These are phyloP conservation scores for Coenobita brevimanus DNA, from an alignment of 1,140 invertebrate species.

Conservation along the genomic window DNA sequence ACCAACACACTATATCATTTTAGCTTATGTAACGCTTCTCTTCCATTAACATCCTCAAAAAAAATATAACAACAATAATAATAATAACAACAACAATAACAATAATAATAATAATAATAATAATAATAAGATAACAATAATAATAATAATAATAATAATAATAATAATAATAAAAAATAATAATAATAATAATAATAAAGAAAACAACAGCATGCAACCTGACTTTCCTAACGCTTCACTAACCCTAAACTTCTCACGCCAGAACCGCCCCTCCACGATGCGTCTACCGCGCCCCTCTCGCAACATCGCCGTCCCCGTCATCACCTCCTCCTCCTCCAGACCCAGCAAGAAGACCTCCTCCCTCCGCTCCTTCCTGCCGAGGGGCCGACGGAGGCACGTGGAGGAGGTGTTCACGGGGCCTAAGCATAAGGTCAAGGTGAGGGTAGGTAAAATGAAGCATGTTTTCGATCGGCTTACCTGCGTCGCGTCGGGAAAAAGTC, in stretches of 20 bases:
- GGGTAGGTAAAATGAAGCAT: too few species aligned
- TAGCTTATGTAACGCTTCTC: too few species aligned
- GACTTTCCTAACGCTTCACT: neutral
- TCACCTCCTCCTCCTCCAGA: constrained; percentile 37
- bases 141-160: neutral
- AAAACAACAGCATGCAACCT: neutral
- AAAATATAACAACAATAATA: neutral
- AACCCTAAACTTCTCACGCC: too few species aligned
- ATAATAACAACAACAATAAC: neutral
- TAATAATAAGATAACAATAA: neutral
- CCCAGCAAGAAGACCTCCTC: constrained; percentile 47
- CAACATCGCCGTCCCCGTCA: constrained; percentile 55
- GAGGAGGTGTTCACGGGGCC: constrained; percentile 57
- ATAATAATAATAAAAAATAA: constrained; percentile 21
- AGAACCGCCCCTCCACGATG: constrained; percentile 61
- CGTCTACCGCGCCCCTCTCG: constrained; percentile 50
- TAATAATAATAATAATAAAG: constrained; percentile 6
- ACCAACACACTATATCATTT: too few species aligned
- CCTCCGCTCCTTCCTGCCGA: constrained; percentile 33
- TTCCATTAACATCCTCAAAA: too few species aligned
- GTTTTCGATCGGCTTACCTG: too few species aligned
- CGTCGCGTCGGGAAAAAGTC: too few species aligned
- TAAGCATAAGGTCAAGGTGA: constrained; percentile 50
- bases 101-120: neutral
- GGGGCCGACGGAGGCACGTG: constrained; percentile 21